These are phyloP conservation scores for Pseudoips prasinana DNA, from an alignment of 2,888 invertebrate genomes.

Conservation along the genomic window DNA sequence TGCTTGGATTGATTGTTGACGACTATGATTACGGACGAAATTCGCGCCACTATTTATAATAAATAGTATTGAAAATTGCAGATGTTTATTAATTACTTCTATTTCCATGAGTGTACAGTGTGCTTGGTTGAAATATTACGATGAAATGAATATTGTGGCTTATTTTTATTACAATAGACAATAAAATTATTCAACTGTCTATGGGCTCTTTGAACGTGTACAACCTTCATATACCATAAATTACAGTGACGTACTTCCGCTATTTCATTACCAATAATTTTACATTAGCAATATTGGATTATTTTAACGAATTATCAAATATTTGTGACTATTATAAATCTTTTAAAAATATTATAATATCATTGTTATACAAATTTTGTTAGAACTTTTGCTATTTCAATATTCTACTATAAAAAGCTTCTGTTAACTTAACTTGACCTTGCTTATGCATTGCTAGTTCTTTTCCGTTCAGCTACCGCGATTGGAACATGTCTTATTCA, in stretches of 20 bases:
- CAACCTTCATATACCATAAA: conserved; percentile 23
- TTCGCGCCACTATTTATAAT: too few relatives aligned
- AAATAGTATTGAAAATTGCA: too few relatives aligned
- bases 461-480: conserved; percentile 89
- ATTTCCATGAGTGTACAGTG: too few relatives aligned
- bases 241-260: conserved; percentile 61
- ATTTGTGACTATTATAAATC: conserved; percentile 36
- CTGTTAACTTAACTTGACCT: conserved; percentile 80
- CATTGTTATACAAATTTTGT: conserved; percentile 20
- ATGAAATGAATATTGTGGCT: too few relatives aligned
- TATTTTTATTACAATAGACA: too few relatives aligned
- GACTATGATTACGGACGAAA: too few relatives aligned
- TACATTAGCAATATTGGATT: conserved; percentile 41
- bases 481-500: conserved; percentile 92
- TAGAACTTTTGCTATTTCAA: conserved; percentile 17
- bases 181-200: too few relatives aligned
- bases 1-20: too few relatives aligned
- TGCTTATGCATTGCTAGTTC: conserved; percentile 83
- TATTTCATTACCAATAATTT: conserved; percentile 57
- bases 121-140: too few relatives aligned
- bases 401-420: conserved; percentile 57
- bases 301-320: background rate
- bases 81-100: too few relatives aligned
- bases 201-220: background rate
- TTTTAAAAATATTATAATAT: conserved; percentile 48